Base-by-base conservation (phyloP, 1,140 invertebrate genomes). In the Theocolax elegans region DNA sequence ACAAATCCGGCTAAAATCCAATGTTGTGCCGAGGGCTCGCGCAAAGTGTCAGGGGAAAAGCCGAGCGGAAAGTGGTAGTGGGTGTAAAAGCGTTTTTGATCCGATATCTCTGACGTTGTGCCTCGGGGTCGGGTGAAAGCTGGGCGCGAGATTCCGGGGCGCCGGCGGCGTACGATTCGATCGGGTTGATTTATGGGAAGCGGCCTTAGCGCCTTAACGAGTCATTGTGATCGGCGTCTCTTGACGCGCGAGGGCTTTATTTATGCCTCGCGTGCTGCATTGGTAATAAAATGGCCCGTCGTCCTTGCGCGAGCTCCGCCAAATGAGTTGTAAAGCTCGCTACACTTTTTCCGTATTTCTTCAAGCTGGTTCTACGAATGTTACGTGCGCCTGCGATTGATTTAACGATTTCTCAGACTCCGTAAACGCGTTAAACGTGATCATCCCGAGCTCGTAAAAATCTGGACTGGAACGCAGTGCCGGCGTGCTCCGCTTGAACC, bases 311-410 rank as follows among this genome's bases (percentile, higher is more conserved):
- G 4, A 2, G 13, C 25, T 15, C 13, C 23, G 23, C 8, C 63
- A 44, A 59, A 59, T 67, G 65, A 67, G 56, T 54, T 48, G 40
- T 59, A 48, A 59, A 67, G 65, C 40, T 42, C 15, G 44, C 1
- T 13, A 27, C 17, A n/a, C 17, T n/a, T n/a, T n/a, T n/a, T n/a
- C n/a, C n/a, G n/a, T n/a, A n/a, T n/a, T n/a, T n/a, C n/a, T n/a
- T n/a, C n/a, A n/a, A n/a, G n/a, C n/a, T n/a, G 38, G 29, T 56
- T 56, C 31, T 13, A 38, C n/a, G 53, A 56, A 56, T 29, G 12
- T 2, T 38, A 38, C 17, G 7, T 31, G 23, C 23, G 3, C 21
- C 31, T 54, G 19, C 3, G 31, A 9, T 21, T n/a, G 9, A 38
- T 60, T 27, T 44, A 60, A 60, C 31, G 58, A 60, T 44, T 60